A percentile compares a stretch with the other conserved stretches of the same genome.
Evolutionary conservation across 2,113 vertebrate genomes (phyloP).

Genomic region (Phoenicopterus ruber): DNA sequence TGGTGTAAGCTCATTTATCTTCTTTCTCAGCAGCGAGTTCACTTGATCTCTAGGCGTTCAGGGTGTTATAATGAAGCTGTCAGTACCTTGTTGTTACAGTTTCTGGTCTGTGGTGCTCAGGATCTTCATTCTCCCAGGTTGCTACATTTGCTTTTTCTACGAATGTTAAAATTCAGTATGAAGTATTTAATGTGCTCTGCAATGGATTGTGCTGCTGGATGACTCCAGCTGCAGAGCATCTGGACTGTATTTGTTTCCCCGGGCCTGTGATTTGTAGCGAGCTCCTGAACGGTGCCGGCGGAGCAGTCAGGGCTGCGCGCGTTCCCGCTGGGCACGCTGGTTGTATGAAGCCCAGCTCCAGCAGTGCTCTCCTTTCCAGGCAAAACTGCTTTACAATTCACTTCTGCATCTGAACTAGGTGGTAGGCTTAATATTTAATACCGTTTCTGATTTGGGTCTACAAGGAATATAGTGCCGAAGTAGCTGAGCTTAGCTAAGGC

Average conservation of each 20-base stretch:
- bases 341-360: neutral
- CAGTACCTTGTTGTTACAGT: neutral
- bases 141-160: neutral
- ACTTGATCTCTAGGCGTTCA: neutral
- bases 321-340: neutral
- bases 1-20: neutral
- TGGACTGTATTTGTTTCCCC: conserved; percentile 9
- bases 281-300: neutral
- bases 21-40: neutral
- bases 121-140: neutral
- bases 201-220: neutral
- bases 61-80: neutral
- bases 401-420: neutral
- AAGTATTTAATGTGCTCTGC: neutral
- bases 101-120: neutral
- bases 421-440: neutral
- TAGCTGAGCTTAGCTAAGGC: neutral
- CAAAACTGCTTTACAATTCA: neutral
- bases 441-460: neutral
- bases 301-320: neutral
- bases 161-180: neutral
- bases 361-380: neutral
- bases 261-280: neutral
- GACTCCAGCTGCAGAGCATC: conserved; percentile 22
- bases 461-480: neutral